Evolutionary conservation across 2,797 vertebrate species (phyloP).

Genomic region (Pygocentrus nattereri): DNA sequence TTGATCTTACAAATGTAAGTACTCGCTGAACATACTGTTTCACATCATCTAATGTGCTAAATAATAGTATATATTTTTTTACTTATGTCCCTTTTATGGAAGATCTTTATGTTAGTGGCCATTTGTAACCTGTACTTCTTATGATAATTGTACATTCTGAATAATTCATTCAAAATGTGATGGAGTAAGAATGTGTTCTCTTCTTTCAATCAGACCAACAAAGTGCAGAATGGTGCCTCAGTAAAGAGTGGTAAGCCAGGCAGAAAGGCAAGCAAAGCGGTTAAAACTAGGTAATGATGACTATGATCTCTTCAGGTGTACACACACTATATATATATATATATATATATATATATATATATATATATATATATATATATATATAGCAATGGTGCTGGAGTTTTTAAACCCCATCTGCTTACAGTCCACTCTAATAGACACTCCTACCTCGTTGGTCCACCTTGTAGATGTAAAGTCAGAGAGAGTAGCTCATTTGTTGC

Average conservation of each 20-base stretch:
- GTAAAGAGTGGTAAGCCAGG: conserved; percentile 8
- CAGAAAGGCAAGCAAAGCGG: conserved; percentile 29
- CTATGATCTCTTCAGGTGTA: no score
- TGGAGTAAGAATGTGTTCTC: background rate
- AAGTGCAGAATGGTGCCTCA: conserved; percentile 4
- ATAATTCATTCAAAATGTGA: background rate
- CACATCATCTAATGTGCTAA: background rate
- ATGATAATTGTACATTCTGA: background rate
- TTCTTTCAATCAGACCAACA: conserved; percentile 28
- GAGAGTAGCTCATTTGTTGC: no score
- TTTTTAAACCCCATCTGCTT: no score
- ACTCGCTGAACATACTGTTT: background rate
- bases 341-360: no score
- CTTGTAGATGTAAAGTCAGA: no score
- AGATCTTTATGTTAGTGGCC: no score
- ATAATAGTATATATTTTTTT: background rate
- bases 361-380: no score
- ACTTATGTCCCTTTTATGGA: background rate
- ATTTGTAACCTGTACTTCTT: no score
- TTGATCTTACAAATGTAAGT: conserved; percentile 92
- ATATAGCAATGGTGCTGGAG: no score
- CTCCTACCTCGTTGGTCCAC: no score
- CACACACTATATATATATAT: no score
- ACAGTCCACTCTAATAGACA: no score
- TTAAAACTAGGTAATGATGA: conserved; percentile 79